A percentile compares a stretch with the other conserved stretches of the same genome.
phyloP scores from a whole-genome alignment of 2,113 vertebrate genomes.

The Tichodroma muraria region DNA sequence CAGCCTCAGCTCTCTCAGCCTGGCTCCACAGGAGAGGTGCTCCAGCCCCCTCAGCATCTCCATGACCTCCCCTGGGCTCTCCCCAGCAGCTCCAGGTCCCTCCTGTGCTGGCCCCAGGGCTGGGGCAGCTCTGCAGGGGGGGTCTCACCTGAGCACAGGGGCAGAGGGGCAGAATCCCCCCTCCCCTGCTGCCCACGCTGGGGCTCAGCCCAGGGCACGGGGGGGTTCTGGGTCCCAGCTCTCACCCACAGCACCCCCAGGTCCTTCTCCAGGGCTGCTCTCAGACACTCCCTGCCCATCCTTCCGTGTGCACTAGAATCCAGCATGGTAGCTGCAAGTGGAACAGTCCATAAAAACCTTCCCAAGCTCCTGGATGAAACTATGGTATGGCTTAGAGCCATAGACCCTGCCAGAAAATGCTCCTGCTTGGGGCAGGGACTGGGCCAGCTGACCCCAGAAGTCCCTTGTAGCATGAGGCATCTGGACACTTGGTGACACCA shows the following conservation, averaged over 20 bases:
- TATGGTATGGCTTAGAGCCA: neutral
- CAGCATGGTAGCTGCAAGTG: neutral
- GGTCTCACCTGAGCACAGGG: neutral
- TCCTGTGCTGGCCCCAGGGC: neutral
- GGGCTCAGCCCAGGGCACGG: neutral
- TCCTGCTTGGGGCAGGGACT: neutral
- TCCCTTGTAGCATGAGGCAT: no score
- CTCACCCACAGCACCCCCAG: neutral
- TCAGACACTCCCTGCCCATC: neutral
- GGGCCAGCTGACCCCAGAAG: neutral
- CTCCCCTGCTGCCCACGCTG: neutral
- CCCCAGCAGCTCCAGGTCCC: neutral
- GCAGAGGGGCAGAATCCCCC: neutral
- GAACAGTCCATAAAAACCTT: neutral
- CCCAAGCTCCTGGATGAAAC: neutral
- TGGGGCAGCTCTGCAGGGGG: neutral
- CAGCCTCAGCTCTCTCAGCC: neutral
- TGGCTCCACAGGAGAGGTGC: neutral
- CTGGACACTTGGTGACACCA: neutral
- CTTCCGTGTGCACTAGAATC: accelerated
- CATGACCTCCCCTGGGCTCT: neutral
- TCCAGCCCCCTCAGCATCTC: neutral
- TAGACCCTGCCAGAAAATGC: neutral
- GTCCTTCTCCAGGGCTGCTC: neutral
- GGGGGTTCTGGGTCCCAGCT: neutral